These are phyloP conservation scores for Avahi laniger DNA, from an alignment of 2,797 vertebrate species.

Conservation along the genomic window DNA sequence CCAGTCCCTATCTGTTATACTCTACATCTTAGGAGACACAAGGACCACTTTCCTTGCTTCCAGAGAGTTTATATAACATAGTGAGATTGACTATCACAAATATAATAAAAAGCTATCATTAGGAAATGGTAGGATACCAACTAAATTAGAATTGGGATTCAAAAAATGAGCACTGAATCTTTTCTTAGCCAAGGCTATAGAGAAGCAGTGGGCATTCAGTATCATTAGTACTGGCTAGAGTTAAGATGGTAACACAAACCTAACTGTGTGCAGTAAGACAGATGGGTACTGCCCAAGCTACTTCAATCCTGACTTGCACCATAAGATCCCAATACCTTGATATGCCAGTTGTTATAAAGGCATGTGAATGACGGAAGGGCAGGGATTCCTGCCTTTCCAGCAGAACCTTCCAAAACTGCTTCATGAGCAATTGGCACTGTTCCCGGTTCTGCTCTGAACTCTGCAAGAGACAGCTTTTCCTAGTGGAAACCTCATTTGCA, in stretches of 20 bases:
- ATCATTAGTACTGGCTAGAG: background rate
- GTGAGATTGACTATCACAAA: background rate
- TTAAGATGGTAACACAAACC: background rate
- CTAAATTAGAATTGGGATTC: background rate
- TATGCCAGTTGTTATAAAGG: background rate
- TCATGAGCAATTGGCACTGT: constrained; percentile 68
- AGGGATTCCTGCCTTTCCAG: constrained; percentile 47
- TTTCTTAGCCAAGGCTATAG: background rate
- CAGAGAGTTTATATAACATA: background rate
- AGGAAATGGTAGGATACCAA: background rate
- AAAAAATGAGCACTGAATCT: background rate
- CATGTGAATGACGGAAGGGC: background rate
- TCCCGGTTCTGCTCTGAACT: constrained; percentile 68
- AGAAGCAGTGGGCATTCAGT: background rate
- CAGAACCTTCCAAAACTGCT: constrained; percentile 68
- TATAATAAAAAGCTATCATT: background rate
- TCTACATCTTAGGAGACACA: background rate
- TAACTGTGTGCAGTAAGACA: background rate
- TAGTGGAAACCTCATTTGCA: constrained; percentile 66
- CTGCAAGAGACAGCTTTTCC: constrained; percentile 19
- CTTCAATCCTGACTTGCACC: background rate
- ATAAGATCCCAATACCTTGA: background rate
- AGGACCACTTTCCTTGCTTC: background rate
- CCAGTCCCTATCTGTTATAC: background rate
- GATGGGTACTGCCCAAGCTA: background rate